Base-by-base conservation (phyloP, 2,888 invertebrate genomes). In the Smittia aterrima region DNA sequence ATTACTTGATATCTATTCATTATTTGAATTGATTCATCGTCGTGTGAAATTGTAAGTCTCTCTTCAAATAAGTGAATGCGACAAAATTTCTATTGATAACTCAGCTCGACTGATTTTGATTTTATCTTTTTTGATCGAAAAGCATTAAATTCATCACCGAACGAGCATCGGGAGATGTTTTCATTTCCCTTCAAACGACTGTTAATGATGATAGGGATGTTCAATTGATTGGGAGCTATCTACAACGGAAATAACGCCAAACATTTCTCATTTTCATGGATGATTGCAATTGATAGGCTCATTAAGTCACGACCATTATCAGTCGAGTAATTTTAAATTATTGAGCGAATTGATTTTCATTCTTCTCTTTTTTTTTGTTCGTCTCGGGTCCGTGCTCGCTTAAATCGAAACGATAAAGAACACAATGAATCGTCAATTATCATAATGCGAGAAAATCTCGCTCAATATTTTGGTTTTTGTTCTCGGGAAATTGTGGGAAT, bases 271-370 rank as follows among this genome's bases (percentile, higher is more conserved):
- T 70, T 54, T 70, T 54, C 53, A 70, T 54, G 27, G 70, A 11
- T 70, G 53, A 70, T 53, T 54, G 70, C 70, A 70, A 68, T 54
- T 70, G 70, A 70, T 70, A 70, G 70, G 53, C 53, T 70, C 70
- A 70, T 70, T 70, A 41, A 25, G 41, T 70, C 24, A 53, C 25
- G 11, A 13, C 25, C 53, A 70, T 70, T 70, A 70, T 70, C n/a
- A n/a, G 70, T 25, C 41, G 25, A 70, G 54, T 27, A 67, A 67
- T 67, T 67, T 67, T 41, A 67, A 67, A 38, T 67, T 40, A 7
- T 20, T 2, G 9, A 32, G 32, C 32, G 32, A 32, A 32, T 32
- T 32, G 32, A 32, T 32, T 32, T 32, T 32, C n/a, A n/a, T 54
- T 54, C 13, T 54, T 20, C 18, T 32, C n/a, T 27, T 27, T 66